These are phyloP conservation scores for Brachyalestes nurse DNA, from an alignment of 2,797 vertebrate genomes.

Conservation along the genomic window DNA sequence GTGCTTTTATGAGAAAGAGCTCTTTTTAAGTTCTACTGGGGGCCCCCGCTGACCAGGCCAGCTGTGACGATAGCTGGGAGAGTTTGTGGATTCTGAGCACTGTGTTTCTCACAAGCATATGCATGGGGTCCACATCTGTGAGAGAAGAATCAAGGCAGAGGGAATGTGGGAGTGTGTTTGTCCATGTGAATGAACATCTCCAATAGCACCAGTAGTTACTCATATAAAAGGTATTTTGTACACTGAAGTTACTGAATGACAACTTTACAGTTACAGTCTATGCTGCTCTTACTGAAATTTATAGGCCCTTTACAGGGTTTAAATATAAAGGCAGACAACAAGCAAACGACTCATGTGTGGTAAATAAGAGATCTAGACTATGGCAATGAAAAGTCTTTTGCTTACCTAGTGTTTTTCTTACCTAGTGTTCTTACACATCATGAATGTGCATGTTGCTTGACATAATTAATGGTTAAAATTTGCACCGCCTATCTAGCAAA, in stretches of 20 bases:
- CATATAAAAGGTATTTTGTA: constrained; percentile 10
- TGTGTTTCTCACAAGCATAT: constrained; percentile 43
- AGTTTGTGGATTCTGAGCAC: constrained; percentile 55
- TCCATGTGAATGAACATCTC: constrained; percentile 14
- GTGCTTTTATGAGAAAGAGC: constrained; percentile 53
- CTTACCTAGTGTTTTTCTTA: not conserved
- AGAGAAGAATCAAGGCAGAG: not conserved
- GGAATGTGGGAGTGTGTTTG: constrained; percentile 14
- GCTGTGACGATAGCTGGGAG: constrained; percentile 63
- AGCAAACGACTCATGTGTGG: constrained; percentile 31
- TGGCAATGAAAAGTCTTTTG: constrained; percentile 37
- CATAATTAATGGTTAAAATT: not conserved
- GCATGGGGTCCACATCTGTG: constrained; percentile 54
- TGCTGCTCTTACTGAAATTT: not conserved
- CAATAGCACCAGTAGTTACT: not conserved
- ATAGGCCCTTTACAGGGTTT: constrained; percentile 1
- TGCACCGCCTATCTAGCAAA: not conserved
- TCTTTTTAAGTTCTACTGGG: constrained; percentile 58
- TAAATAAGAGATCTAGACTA: constrained; percentile 29
- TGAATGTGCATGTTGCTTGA: not conserved
- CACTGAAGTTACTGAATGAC: constrained; percentile 25
- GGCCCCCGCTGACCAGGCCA: constrained; percentile 63
- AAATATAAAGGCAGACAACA: constrained; percentile 30
- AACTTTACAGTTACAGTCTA: not conserved
- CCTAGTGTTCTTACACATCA: too few species aligned